Conservation (phyloP, 2,113 vertebrate species). For the Rhynchopsitta pachyrhyncha region DNA sequence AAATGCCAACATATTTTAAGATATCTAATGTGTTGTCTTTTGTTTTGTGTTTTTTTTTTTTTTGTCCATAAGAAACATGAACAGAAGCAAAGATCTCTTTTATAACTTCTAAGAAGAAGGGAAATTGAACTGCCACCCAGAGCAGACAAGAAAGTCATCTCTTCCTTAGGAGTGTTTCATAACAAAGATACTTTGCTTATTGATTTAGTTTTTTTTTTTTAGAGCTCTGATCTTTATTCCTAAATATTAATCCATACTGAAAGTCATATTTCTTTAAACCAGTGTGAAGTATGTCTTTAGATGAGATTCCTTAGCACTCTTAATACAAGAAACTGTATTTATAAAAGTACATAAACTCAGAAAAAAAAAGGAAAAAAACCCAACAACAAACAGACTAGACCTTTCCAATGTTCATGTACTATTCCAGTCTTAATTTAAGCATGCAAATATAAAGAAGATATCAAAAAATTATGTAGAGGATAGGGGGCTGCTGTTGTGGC, state of each 20-base stretch:
- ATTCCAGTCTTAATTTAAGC: not conserved
- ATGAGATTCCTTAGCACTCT: not conserved
- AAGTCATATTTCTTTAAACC: not conserved
- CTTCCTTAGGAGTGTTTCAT: not conserved
- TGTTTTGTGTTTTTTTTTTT: not conserved
- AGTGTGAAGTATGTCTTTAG: not conserved
- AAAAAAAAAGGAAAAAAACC: fast-evolving
- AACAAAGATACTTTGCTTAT: not conserved
- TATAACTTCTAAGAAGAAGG: not conserved
- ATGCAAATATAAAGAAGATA: not conserved
- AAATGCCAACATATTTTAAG: not conserved
- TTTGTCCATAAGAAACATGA: not conserved
- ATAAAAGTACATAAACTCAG: not conserved
- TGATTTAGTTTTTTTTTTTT: not conserved
- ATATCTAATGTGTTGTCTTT: not conserved
- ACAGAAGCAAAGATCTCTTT: not conserved
- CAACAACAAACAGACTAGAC: not conserved
- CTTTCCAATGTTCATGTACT: not conserved
- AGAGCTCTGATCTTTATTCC: not conserved
- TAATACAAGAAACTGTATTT: not conserved
- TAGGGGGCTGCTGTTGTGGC: too few relatives aligned
- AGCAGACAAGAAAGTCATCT: not conserved
- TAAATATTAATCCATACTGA: not conserved
- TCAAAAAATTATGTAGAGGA: not conserved
- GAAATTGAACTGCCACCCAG: not conserved